phyloP scores from a whole-genome alignment of 2,888 invertebrate species.

The Pyrocoelia pectoralis region DNA sequence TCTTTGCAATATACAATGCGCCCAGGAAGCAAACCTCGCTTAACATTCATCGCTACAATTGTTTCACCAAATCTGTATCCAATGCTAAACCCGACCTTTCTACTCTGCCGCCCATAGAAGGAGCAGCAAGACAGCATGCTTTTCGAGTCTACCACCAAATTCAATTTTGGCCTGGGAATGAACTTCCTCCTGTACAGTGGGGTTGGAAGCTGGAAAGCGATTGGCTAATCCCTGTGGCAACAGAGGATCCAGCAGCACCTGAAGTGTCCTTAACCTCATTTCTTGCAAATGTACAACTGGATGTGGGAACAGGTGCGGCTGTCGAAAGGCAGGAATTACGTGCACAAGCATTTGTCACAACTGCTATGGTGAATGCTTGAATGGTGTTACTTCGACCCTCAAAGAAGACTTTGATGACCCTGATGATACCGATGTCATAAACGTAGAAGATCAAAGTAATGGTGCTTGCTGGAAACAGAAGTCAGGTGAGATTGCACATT shows the following conservation, averaged over 20 bases:
- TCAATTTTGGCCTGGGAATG: conserved; percentile 10
- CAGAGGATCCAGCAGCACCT: conserved; percentile 1
- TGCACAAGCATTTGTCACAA: conserved; percentile 12
- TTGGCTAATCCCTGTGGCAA: not conserved
- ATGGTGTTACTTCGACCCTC: not conserved
- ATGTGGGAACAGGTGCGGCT: conserved; percentile 1
- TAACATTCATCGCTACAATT: conserved; percentile 15
- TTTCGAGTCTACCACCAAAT: conserved; percentile 2
- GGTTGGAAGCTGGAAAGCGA: too few species aligned
- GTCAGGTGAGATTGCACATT: too few species aligned
- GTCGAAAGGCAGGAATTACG: conserved; percentile 4
- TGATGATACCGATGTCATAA: too few species aligned
- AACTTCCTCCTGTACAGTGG: not conserved
- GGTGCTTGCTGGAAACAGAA: too few species aligned
- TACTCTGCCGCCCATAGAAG: too few species aligned
- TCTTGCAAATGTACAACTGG: conserved; percentile 14
- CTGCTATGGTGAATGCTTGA: conserved; percentile 7
- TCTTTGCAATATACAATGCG: conserved; percentile 7
- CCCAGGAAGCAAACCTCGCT: conserved; percentile 4
- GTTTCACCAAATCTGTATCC: conserved; percentile 10
- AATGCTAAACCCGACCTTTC: too few species aligned
- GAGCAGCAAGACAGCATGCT: too few species aligned
- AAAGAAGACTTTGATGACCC: too few species aligned
- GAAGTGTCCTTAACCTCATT: conserved; percentile 11
- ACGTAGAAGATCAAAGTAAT: too few species aligned